Conservation (phyloP, 2,888 invertebrate species). For the Dynastes maya region DNA sequence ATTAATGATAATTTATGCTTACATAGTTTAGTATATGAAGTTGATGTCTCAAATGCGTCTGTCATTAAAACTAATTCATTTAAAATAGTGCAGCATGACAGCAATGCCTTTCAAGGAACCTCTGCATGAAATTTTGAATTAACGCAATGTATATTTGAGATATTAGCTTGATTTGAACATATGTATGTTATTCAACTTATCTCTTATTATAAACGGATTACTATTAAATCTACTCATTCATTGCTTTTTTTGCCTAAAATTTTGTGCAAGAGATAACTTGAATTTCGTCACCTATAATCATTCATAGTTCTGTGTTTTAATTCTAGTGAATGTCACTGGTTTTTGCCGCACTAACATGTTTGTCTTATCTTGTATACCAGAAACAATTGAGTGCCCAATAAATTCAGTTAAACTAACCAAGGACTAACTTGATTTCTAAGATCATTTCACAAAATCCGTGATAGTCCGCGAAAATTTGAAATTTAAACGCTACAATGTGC, state of each 20-base stretch:
- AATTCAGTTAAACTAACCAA: slow-evolving; percentile 68
- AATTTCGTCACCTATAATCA: slow-evolving; percentile 24
- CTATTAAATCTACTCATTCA: not conserved
- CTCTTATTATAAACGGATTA: no score
- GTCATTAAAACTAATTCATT: no score
- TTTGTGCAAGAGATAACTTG: slow-evolving; percentile 35
- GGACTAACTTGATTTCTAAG: slow-evolving; percentile 61
- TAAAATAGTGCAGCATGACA: not conserved
- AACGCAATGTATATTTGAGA: not conserved
- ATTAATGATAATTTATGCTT: slow-evolving; percentile 37
- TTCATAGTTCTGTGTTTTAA: slow-evolving; percentile 44
- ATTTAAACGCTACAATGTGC: not conserved
- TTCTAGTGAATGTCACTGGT: slow-evolving; percentile 54
- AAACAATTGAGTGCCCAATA: slow-evolving; percentile 69
- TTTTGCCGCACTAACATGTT: slow-evolving; percentile 55
- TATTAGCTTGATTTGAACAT: no score
- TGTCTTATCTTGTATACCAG: slow-evolving; percentile 53
- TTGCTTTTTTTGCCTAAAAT: not conserved
- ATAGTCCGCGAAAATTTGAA: slow-evolving; percentile 37
- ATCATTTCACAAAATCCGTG: slow-evolving; percentile 21
- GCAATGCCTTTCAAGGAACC: not conserved
- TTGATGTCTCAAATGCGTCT: not conserved
- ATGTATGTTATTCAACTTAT: no score
- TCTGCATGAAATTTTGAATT: no score
- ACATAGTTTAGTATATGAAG: slow-evolving; percentile 6